Evolutionary conservation across 2,797 vertebrate genomes (phyloP).

Genomic region (Cygnus olor): DNA sequence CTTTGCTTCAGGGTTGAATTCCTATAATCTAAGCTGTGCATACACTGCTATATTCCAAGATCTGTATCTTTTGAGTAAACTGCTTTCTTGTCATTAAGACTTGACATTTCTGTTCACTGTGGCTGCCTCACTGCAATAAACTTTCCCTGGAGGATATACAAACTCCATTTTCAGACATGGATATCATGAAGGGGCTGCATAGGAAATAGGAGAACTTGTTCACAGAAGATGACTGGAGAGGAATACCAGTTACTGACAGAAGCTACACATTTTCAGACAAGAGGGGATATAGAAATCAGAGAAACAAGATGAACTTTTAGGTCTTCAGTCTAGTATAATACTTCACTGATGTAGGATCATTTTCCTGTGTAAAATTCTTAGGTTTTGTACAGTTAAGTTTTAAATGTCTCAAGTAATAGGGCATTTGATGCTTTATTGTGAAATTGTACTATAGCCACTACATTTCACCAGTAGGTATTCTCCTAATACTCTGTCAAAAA

Average conservation of each 20-base stretch:
- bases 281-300: background rate
- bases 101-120: slow-evolving; percentile 63
- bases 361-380: background rate
- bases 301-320: background rate
- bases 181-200: background rate
- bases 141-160: slow-evolving; percentile 50
- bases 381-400: background rate
- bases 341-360: background rate
- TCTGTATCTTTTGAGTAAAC: slow-evolving; percentile 60
- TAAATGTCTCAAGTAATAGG: background rate
- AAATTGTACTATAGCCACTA: background rate
- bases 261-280: background rate
- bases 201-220: slow-evolving; percentile 29
- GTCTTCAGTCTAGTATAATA: background rate
- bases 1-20: slow-evolving; percentile 45
- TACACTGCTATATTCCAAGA: background rate
- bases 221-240: background rate
- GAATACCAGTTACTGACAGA: background rate
- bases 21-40: slow-evolving; percentile 28
- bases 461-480: background rate
- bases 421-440: background rate
- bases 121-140: slow-evolving; percentile 48
- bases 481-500: background rate
- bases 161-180: slow-evolving; percentile 34
- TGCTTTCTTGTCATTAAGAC: slow-evolving; percentile 64